Percentiles rank a stretch among this genome's conserved stretches.
phyloP scores from a whole-genome alignment of 92 coral and sea anemone species.

The Paramuricea clavata region DNA sequence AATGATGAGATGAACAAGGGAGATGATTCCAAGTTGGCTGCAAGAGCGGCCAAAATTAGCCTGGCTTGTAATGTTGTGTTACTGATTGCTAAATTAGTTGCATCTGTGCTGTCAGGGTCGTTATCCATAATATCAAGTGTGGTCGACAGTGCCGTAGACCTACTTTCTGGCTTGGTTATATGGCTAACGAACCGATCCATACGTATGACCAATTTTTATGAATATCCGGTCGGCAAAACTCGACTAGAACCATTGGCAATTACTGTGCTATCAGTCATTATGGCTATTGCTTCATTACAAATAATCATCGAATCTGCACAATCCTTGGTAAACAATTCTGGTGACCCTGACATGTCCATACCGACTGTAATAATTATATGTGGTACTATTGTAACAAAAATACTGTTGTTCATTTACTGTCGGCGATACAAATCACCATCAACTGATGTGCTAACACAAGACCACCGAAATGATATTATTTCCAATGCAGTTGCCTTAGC shows the following conservation, averaged over 20 bases:
- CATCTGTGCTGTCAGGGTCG: constrained; percentile 89
- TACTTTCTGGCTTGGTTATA: constrained; percentile 83
- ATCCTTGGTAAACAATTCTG: constrained; percentile 69
- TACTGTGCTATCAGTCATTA: constrained; percentile 86
- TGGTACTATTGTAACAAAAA: constrained; percentile 70
- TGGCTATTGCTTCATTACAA: constrained; percentile 96
- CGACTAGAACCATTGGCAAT: constrained; percentile 90
- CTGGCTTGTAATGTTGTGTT: constrained; percentile 76
- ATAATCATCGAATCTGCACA: constrained; percentile 81
- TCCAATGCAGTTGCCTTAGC: constrained; percentile 91
- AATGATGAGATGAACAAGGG: neutral
- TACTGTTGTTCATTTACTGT: constrained; percentile 77
- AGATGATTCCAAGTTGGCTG: constrained; percentile 22
- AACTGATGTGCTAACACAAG: constrained; percentile 83
- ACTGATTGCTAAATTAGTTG: constrained; percentile 82
- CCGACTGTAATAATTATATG: constrained; percentile 82
- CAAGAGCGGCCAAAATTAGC: constrained; percentile 76
- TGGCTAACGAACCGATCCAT: constrained; percentile 90
- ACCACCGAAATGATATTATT: constrained; percentile 90
- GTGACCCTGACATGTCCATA: constrained; percentile 75
- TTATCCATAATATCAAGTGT: constrained; percentile 96
- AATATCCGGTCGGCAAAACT: constrained; percentile 94
- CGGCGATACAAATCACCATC: constrained; percentile 73
- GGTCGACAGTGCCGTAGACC: constrained; percentile 94
- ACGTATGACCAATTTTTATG: constrained; percentile 83